Conservation (phyloP, 2,797 vertebrate species). For the Enteromius radiatus region DNA sequence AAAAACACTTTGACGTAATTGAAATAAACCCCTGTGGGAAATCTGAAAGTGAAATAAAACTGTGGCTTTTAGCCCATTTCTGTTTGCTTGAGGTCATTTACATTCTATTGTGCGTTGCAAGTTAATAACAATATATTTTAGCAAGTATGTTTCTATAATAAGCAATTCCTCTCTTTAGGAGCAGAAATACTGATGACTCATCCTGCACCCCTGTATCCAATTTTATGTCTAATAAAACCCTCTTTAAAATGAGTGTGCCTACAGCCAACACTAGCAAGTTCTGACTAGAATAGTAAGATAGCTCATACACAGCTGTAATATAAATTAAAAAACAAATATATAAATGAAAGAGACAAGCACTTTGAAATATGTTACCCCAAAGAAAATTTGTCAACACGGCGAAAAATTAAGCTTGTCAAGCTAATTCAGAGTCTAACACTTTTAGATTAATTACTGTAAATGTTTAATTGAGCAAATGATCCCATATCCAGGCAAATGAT, state of each 20-base stretch:
- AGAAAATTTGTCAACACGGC: neutral
- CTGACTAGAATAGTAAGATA: neutral
- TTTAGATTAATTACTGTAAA: neutral
- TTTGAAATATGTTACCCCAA: neutral
- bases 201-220: neutral
- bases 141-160: neutral
- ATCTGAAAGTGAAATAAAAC: neutral
- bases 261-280: neutral
- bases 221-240: neutral
- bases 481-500: neutral
- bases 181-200: neutral
- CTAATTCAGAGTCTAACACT: neutral
- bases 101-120: neutral
- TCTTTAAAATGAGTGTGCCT: constrained; percentile 1
- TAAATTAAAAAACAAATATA: neutral
- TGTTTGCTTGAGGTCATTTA: neutral
- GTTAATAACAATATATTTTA: neutral
- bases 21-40: neutral
- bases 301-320: neutral
- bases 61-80: neutral
- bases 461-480: constrained; percentile 6
- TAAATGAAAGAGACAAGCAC: neutral
- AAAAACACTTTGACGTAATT: neutral
- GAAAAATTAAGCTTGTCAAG: neutral
- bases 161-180: neutral